Conservation (phyloP, 2,797 vertebrate species). For the Periophthalmus magnuspinnatus region DNA sequence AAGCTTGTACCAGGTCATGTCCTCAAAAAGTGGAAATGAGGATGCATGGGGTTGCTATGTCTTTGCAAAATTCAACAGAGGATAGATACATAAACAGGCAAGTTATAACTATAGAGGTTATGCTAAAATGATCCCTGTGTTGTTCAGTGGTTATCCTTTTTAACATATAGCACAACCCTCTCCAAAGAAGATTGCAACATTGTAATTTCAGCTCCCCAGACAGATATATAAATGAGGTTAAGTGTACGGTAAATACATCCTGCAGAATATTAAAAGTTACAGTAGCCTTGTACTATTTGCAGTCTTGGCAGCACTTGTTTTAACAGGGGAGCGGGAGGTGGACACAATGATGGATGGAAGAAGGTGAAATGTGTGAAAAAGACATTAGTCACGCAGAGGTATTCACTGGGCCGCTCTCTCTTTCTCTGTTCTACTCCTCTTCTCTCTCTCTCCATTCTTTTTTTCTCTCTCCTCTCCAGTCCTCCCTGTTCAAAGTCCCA, state of each 20-base stretch:
- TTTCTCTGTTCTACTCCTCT: not conserved
- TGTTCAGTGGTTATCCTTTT: constrained; percentile 2
- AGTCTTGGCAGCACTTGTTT: constrained; percentile 34
- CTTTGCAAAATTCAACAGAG: constrained; percentile 25
- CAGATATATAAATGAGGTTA: constrained; percentile 3
- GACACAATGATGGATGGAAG: constrained; percentile 68
- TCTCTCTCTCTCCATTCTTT: too few relatives aligned
- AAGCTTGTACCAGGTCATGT: constrained; percentile 25
- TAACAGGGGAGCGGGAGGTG: constrained; percentile 51
- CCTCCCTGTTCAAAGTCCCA: constrained; percentile 14
- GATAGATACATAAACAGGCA: constrained; percentile 24
- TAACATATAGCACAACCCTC: not conserved
- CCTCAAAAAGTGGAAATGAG: constrained; percentile 17
- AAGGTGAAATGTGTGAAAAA: constrained; percentile 76
- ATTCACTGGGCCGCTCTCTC: constrained; percentile 46
- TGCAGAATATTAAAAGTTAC: constrained; percentile 17
- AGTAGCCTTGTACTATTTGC: constrained; percentile 21
- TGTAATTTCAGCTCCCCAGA: not conserved
- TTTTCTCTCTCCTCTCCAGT: constrained; percentile 7
- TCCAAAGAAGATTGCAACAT: constrained; percentile 1
- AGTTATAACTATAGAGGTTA: constrained; percentile 7
- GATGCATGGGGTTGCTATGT: constrained; percentile 20
- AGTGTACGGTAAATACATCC: not conserved
- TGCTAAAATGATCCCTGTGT: too few relatives aligned
- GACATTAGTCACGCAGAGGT: constrained; percentile 73